Base-by-base conservation (phyloP, 1,140 invertebrate species). In the Drosophila pallidifrons region DNA sequence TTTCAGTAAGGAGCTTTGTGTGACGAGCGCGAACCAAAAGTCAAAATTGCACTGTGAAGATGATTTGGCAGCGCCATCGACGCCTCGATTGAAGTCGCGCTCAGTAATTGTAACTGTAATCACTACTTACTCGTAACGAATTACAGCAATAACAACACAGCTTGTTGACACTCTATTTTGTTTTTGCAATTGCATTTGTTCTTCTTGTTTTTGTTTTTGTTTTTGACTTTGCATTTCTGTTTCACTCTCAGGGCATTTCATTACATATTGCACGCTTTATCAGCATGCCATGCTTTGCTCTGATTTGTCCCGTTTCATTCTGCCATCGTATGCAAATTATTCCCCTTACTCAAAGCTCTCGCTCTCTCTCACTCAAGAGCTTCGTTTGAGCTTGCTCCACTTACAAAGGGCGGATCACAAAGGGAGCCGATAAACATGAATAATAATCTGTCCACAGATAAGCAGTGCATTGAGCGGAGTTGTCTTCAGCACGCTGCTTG, bases 241-340 rank as follows among this genome's bases (percentile, higher is more conserved):
- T 79, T 72, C 68, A 63, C 30, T 72, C 66, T 64, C 46, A 47
- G 13, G 45, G 15, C 63, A 51, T 71, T 77, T 30, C 54, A 58
- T 15, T 65, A 60, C 57, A 85, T 72, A 75, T 87, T 70, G 45
- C 70, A 70, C 79, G 69, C 80, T 63, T 82, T 88, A 87, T 87
- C 83, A 77, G 68, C 67, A 43, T 71, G 61, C n/a, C 25, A 15
- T 10, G 51, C 57, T 45, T 20, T 38, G 32, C 32, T 32, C 32
- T 32, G 32, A 0, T 4, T 25, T 25, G 20, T 25, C 55, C 11
- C 66, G 2, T 28, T 10, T 32, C 13, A 35, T 61, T 69, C 57
- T 43, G 65, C 25, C 15, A 3, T 38, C 52, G 38, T 63, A 75
- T 70, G 72, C 72, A 70, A 75, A 70, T 43, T 57, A 57, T 15